phyloP scores from a whole-genome alignment of 2,113 vertebrate genomes.

The Prionailurus viverrinus region DNA sequence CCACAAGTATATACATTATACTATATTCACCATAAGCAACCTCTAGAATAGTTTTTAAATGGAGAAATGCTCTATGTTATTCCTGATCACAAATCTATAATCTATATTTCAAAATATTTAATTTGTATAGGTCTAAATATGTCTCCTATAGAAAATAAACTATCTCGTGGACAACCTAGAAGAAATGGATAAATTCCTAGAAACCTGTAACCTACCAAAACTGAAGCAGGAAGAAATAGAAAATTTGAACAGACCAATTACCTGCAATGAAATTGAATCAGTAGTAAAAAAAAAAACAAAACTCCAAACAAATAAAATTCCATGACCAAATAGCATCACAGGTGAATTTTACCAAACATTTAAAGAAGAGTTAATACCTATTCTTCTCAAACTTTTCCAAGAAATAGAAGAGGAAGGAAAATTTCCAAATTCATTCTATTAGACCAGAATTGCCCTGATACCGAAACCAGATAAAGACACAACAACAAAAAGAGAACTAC shows the following conservation, averaged over 20 bases:
- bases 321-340: too few relatives aligned
- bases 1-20: not conserved
- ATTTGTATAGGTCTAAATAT: not conserved
- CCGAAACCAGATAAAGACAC: too few relatives aligned
- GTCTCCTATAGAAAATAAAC: conserved; percentile 26
- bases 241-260: not conserved
- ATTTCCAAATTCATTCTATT: too few relatives aligned
- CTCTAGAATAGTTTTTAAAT: conserved; percentile 18
- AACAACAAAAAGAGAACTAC: too few relatives aligned
- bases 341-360: too few relatives aligned
- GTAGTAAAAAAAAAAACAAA: too few relatives aligned
- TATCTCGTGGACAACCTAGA: not conserved
- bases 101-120: conserved; percentile 6
- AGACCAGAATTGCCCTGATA: too few relatives aligned
- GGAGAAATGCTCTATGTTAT: not conserved
- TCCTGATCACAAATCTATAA: not conserved
- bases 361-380: too few relatives aligned
- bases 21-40: not conserved
- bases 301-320: too few relatives aligned
- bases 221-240: not conserved
- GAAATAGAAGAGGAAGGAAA: too few relatives aligned
- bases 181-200: not conserved
- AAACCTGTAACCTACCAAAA: not conserved
- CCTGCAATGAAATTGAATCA: not conserved
- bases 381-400: too few relatives aligned